Base-by-base conservation (phyloP, 2,113 vertebrate species). In the Trinectes maculatus region DNA sequence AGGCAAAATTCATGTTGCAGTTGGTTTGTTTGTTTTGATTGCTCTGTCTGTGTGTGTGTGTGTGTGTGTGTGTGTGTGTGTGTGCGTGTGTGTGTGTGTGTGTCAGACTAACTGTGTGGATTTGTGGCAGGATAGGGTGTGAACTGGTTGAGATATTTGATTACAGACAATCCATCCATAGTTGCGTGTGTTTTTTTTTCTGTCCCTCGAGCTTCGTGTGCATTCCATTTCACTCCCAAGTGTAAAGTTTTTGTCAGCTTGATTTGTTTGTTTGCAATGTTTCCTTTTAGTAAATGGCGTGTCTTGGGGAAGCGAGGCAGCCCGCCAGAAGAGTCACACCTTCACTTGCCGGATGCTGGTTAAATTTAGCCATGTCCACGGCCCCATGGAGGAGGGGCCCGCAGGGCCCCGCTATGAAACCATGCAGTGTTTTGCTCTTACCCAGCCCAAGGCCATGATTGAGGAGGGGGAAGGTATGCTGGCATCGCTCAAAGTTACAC, bases 371-470 rank as follows among this genome's bases (percentile, higher is more conserved):
- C 94, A 92, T 16, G 92, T 93, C 82, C 88, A 90, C 54, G 86
- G 89, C 28, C 82, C 83, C 78, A 87, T 86, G 85, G 90, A 95
- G 72, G 96, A 98, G 77, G 96, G 93, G 19, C 73, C 77, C 4
- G 94, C 92, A 44, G 86, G 87, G 67, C 95, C 94, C 4, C 93
- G 93, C 91, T 98, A 96, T 0, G 98, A 99, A 89, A 98, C 96
- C 54, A 99, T 99, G 98, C 98, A 99, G 77, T 99, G 98, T 84
- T 99, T 99, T 66, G 98, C 98, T 68, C 93, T 99, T 26, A 98
- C 96, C 1, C 98, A 99, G 84, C 98, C 98, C 22, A 95, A 96
- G 74, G 96, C 96, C 74, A 98, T 99, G 94, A 96, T 98, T 82
- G 98, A 99, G 80, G 98, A 99, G 69, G 97, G 97, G 0, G 96